Conservation (phyloP, 2,797 vertebrate species). For the Cryptoblepharus egeriae region DNA sequence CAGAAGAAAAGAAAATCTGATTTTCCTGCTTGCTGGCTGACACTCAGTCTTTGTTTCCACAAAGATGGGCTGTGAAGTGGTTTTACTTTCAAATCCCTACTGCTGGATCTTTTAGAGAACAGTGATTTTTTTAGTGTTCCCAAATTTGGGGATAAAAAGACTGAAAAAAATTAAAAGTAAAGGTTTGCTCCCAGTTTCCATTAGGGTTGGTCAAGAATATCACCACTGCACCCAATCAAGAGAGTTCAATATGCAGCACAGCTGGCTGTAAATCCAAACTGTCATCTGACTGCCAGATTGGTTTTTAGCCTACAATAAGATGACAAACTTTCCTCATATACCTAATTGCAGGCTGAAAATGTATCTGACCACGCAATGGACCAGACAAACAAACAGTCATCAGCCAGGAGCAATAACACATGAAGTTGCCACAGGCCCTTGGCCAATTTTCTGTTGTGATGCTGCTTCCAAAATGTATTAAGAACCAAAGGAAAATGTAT, state of each 20-base stretch:
- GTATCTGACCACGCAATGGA: background rate
- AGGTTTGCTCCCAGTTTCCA: background rate
- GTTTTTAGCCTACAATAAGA: background rate
- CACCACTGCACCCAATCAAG: background rate
- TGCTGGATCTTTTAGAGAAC: background rate
- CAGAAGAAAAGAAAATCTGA: constrained; percentile 51
- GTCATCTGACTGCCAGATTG: background rate
- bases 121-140: background rate
- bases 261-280: background rate
- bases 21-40: constrained; percentile 50
- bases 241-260: background rate
- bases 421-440: background rate
- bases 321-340: background rate
- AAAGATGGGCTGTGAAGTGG: constrained; percentile 57
- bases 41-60: constrained; percentile 65
- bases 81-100: constrained; percentile 50
- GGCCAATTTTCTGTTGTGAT: background rate
- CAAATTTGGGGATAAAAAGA: constrained; percentile 23
- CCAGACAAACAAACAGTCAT: background rate
- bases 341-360: background rate
- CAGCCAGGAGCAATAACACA: background rate
- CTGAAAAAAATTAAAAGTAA: background rate
- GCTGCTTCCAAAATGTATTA: background rate
- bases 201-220: background rate
- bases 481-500: background rate